Conservation (phyloP, 2,797 vertebrate genomes). For the Prunella strophiata region DNA sequence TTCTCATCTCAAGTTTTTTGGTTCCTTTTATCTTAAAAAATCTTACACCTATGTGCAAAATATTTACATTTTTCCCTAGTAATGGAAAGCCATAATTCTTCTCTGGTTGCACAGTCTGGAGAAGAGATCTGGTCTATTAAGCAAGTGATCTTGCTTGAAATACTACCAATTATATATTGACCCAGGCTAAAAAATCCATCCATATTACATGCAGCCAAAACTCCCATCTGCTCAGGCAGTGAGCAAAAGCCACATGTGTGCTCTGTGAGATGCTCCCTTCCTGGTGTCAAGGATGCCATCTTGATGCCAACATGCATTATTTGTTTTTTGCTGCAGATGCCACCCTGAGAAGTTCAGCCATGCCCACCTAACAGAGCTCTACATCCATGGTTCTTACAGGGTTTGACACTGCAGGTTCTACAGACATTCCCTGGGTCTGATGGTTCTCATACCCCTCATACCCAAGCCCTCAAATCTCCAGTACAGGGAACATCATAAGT, state of each 20-base stretch:
- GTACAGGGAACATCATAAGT: neutral
- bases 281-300: neutral
- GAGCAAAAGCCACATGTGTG: neutral
- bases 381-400: neutral
- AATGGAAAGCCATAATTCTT: neutral
- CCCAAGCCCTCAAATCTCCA: neutral
- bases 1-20: neutral
- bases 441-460: neutral
- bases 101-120: neutral
- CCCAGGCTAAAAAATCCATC: neutral
- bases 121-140: neutral
- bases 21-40: neutral
- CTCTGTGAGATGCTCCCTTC: neutral
- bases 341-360: neutral
- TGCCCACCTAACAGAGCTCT: neutral
- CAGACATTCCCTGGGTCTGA: neutral
- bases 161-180: neutral
- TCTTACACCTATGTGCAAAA: neutral
- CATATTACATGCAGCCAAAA: neutral
- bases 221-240: neutral
- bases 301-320: neutral
- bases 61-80: neutral
- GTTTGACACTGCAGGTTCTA: neutral
- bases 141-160: conserved; percentile 1
- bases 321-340: neutral